Conservation (phyloP, 2,888 invertebrate genomes). For the Abrostola triplasia region DNA sequence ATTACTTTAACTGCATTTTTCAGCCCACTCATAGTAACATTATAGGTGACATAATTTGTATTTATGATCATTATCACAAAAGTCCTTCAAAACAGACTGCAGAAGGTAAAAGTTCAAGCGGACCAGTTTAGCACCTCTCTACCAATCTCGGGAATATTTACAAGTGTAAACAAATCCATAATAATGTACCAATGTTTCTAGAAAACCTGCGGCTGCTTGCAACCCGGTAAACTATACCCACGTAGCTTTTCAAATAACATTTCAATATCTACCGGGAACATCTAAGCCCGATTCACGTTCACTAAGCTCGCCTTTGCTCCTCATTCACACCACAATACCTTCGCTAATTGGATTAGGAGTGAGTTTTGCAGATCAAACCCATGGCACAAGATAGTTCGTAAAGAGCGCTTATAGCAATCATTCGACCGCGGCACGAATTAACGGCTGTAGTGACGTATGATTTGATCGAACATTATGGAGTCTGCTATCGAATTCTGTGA, state of each 20-base stretch:
- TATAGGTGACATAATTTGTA: too few relatives aligned
- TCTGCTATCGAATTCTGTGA: constrained; percentile 31
- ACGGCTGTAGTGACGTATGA: constrained; percentile 19
- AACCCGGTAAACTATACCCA: not conserved
- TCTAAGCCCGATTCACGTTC: constrained; percentile 16
- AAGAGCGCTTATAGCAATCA: constrained; percentile 53
- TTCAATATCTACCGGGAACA: constrained; percentile 19
- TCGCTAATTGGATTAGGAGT: constrained; percentile 73
- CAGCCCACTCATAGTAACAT: too few relatives aligned
- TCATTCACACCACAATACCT: constrained; percentile 61
- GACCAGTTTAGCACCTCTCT: too few relatives aligned
- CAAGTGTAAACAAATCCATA: too few relatives aligned
- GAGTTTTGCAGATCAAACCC: constrained; percentile 70
- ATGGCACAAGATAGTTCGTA: constrained; percentile 49
- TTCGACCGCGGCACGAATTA: constrained; percentile 48
- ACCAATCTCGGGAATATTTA: too few relatives aligned
- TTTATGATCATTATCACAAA: too few relatives aligned
- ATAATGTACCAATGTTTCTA: too few relatives aligned
- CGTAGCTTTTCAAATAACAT: constrained; percentile 8
- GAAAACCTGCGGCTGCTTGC: too few relatives aligned
- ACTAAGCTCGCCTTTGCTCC: constrained; percentile 43
- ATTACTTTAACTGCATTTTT: too few relatives aligned
- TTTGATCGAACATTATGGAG: constrained; percentile 26
- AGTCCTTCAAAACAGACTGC: too few relatives aligned
- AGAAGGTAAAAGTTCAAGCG: too few relatives aligned